These are phyloP conservation scores for Drosophila ironensis DNA, from an alignment of 1,140 invertebrate genomes.

Conservation along the genomic window DNA sequence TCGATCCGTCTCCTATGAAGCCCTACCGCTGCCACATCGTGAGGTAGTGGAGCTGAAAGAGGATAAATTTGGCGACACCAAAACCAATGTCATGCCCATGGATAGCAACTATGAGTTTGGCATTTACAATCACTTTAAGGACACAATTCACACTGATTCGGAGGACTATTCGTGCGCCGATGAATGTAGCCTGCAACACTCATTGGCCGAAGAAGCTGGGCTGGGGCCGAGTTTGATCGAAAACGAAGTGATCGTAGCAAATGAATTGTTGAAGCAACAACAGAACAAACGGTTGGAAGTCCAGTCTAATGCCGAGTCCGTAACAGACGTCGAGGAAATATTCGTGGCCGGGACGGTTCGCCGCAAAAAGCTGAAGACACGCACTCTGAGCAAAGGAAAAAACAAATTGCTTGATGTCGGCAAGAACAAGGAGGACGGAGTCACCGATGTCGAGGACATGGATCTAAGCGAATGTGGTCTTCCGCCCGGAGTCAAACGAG, in stretches of 20 bases:
- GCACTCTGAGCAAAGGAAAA: slow-evolving; percentile 66
- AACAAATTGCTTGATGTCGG: slow-evolving; percentile 58
- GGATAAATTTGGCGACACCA: slow-evolving; percentile 82
- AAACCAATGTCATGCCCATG: slow-evolving; percentile 82
- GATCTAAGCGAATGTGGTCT: slow-evolving; percentile 82
- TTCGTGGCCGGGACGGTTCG: slow-evolving; percentile 74
- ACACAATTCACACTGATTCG: slow-evolving; percentile 81
- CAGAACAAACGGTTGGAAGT: slow-evolving; percentile 66
- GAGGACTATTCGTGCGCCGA: slow-evolving; percentile 82
- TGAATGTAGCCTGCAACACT: slow-evolving; percentile 58
- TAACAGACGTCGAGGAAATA: slow-evolving; percentile 84
- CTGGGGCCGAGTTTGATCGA: slow-evolving; percentile 44
- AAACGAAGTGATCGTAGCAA: slow-evolving; percentile 70
- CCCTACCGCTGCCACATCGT: slow-evolving; percentile 81
- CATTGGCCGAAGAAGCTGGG: slow-evolving; percentile 43
- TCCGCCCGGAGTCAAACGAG: slow-evolving; percentile 50
- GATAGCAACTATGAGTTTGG: slow-evolving; percentile 78
- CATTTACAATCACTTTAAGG: slow-evolving; percentile 69
- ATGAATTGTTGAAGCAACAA: slow-evolving; percentile 67
- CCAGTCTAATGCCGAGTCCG: slow-evolving; percentile 66
- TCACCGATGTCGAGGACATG: slow-evolving; percentile 84
- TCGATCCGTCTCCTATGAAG: slow-evolving; percentile 49
- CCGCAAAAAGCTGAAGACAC: slow-evolving; percentile 74
- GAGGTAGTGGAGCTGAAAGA: slow-evolving; percentile 83
- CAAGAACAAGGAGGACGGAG: slow-evolving; percentile 50